These are phyloP conservation scores for Glossosoma conforme DNA, from an alignment of 1,140 invertebrate genomes.

Conservation along the genomic window DNA sequence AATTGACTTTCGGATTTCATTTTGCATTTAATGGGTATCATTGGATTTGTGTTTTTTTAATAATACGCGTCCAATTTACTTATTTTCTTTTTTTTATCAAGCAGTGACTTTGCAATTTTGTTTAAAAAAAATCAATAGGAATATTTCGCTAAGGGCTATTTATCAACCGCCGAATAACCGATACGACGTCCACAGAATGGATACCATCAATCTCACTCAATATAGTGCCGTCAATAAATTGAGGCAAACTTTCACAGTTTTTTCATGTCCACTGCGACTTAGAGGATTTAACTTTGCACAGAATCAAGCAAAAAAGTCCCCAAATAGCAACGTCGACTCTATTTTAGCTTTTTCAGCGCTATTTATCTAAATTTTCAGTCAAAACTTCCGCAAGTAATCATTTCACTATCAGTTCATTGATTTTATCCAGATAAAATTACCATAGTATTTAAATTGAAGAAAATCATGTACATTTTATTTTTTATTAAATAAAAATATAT, in stretches of 20 bases:
- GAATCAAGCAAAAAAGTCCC: no score
- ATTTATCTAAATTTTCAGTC: no score
- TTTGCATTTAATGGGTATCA: no score
- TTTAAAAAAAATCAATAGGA: not conserved
- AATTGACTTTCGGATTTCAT: no score
- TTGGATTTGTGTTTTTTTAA: not conserved
- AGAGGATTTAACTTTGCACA: slow-evolving; percentile 21
- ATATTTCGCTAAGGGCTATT: not conserved
- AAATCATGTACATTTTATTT: no score
- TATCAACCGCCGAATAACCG: not conserved
- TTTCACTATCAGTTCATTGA: no score
- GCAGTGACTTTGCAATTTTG: not conserved
- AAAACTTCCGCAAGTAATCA: no score
- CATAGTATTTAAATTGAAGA: no score
- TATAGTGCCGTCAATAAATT: slow-evolving; percentile 28
- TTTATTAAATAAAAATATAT: no score
- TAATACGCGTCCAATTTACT: not conserved
- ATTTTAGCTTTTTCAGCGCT: no score
- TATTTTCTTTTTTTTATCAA: not conserved
- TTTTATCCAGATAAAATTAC: no score
- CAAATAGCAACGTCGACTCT: no score
- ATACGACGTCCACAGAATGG: slow-evolving; percentile 4
- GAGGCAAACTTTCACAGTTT: slow-evolving; percentile 26
- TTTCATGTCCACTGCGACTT: slow-evolving; percentile 19
- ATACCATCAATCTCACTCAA: slow-evolving; percentile 31